Evolutionary conservation across 2,797 vertebrate genomes (phyloP), one percentile per base, ranked within the genome.

Genomic region (Sternarchorhynchus goeldii): DNA sequence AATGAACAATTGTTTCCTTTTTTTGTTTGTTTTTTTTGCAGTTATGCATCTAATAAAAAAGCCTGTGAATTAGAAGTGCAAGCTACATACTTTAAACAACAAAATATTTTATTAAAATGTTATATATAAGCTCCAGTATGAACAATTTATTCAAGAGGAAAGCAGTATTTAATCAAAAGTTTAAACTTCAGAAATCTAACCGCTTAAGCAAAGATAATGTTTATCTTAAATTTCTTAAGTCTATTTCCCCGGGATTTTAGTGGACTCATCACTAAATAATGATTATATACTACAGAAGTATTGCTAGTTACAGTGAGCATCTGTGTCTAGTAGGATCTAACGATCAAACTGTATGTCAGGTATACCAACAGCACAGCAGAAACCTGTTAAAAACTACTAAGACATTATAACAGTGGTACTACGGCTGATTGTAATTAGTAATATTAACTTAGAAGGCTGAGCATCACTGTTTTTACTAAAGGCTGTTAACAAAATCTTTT

Each of bases 391-490:
- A 74, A 68, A 36, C 4, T 5, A 29, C 57, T 62, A 66, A 17
- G 21, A 2, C 39, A 18, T 78, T 78, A 67, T 57, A 79, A 77
- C 18, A 25, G n/a, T n/a, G 17, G 12, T 64, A 59, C 29, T 25
- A 66, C 32, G 36, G 12, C 45, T 60, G 80, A 81, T 80, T 77
- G 73, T 25, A 59, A 32, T 21, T 80, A 20, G 65, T 80, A 68
- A 75, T 31, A 31, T 80, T 69, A 1, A 45, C 73, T 71, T 75
- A 45, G 20, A 75, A 34, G 64, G 58, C 68, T 79, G 79, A 86
- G 57, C 82, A 81, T 71, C 55, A 75, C 73, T 75, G 82, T 50
- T 69, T 84, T 80, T 36, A 66, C 12, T 66, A 53, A 81, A 76
- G 18, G 12, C 59, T 39, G 55, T 76, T 56, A 39, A 58, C 62